Evolutionary conservation across 1,140 invertebrate genomes (phyloP), one percentile per base, ranked within the genome.

Genomic region (Drosophila varians): DNA sequence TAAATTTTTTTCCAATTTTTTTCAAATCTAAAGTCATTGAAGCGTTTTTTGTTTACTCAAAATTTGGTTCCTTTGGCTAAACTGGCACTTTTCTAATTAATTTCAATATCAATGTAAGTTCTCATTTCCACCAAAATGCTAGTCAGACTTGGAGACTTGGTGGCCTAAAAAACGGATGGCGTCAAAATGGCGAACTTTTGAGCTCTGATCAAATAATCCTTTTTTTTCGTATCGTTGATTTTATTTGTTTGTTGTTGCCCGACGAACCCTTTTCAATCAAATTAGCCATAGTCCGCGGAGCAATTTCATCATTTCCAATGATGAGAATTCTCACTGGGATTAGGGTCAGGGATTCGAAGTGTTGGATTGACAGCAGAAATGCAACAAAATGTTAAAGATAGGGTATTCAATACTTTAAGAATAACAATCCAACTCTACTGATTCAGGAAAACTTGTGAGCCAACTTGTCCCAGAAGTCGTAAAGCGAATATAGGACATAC

Each of bases 201-300:
- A 64, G 26, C 34, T 40, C 51, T 64, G 71, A 72, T 66, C 60
- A 66, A 78, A 60, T 65, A 72, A 75, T 74, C 72, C 49, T 79
- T 52, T 52, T n/a, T 57, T 64, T 58, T 53, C 58, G 56, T 66
- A 34, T 84, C 73, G 61, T 25, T 64, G 72, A 61, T 69, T 86
- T 86, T 80, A 86, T 86, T 79, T 62, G 72, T 79, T 86, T 76
- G 56, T 14, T 34, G 11, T 45, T 45, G 48, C 9, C 4, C 2
- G n/a, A 14, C 25, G 1, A 84, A 84, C 80, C 80, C 80, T 84
- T 86, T 80, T 84, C 80, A 84, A 84, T 86, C 82, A 86, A 84
- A 84, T 84, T 86, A 73, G 61, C 58, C 31, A 45, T 52, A 58
- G 51, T 49, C 61, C 68, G 47, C 55, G 53, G 45, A 61, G 62